Conservation (phyloP, 1,140 invertebrate genomes). For the Pseudomyrmex concolor region DNA sequence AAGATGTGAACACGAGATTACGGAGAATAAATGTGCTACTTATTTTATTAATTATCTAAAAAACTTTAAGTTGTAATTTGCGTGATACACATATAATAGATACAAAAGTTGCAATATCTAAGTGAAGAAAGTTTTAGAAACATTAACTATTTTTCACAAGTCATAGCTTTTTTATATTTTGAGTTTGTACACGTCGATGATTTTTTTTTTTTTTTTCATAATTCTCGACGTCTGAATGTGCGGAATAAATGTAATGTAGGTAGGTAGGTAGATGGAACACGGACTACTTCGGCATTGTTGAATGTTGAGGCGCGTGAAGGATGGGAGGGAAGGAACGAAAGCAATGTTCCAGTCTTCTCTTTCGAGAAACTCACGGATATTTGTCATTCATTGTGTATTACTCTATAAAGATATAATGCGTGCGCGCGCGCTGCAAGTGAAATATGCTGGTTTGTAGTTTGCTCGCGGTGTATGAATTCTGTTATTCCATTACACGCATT, state of each 20-base stretch:
- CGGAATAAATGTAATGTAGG: neutral
- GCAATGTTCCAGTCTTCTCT: constrained; percentile 35
- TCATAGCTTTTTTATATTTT: no score
- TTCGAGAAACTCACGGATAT: constrained; percentile 30
- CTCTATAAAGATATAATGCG: constrained; percentile 31
- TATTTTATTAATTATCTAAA: no score
- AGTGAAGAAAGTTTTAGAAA: no score
- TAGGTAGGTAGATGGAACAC: neutral
- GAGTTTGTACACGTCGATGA: no score
- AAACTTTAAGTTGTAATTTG: no score
- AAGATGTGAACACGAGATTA: constrained; percentile 26
- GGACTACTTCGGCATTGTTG: constrained; percentile 8
- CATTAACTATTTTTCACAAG: no score
- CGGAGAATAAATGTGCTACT: neutral
- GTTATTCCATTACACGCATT: neutral
- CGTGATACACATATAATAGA: no score
- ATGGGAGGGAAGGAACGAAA: constrained; percentile 30
- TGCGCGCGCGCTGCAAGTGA: constrained; percentile 9
- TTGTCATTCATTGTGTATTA: constrained; percentile 51
- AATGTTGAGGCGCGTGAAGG: neutral
- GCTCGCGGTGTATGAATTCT: neutral
- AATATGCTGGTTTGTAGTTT: constrained; percentile 30
- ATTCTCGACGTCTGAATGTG: neutral
- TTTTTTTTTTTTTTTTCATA: neutral
- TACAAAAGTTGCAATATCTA: no score